Conservation (phyloP, 1,140 invertebrate species). For the Pogonus chalceus region DNA sequence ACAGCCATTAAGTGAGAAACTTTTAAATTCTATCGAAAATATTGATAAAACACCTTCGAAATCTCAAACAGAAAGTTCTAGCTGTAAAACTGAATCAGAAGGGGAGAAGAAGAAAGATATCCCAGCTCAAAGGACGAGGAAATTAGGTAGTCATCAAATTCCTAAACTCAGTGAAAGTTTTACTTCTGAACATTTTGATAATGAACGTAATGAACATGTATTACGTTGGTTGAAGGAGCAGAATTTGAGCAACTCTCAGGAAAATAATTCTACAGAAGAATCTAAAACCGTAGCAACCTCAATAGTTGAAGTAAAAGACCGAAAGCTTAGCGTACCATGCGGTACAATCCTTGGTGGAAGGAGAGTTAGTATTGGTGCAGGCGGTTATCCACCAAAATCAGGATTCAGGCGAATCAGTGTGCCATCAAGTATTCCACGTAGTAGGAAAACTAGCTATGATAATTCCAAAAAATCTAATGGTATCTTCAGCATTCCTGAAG, state of each 20-base stretch:
- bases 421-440: neutral
- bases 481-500: slow-evolving; percentile 1
- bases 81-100: neutral
- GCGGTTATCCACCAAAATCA: neutral
- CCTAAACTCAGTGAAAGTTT: slow-evolving; percentile 32
- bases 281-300: neutral
- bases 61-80: slow-evolving; percentile 4
- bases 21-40: slow-evolving; percentile 30
- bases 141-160: slow-evolving; percentile 29
- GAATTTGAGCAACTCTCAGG: slow-evolving; percentile 16
- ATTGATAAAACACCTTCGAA: slow-evolving; percentile 15
- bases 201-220: slow-evolving; percentile 32
- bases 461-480: neutral
- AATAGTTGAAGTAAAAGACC: neutral
- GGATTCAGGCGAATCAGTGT: neutral
- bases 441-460: neutral
- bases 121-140: slow-evolving; percentile 19
- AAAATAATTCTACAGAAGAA: neutral
- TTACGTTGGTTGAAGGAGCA: slow-evolving; percentile 33
- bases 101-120: neutral
- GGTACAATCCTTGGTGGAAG: neutral
- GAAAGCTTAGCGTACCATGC: neutral
- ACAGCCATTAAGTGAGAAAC: slow-evolving; percentile 29
- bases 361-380: neutral
- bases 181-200: slow-evolving; percentile 17